Evolutionary conservation across 2,888 invertebrate species (phyloP).

Genomic region (Gari tellinella): DNA sequence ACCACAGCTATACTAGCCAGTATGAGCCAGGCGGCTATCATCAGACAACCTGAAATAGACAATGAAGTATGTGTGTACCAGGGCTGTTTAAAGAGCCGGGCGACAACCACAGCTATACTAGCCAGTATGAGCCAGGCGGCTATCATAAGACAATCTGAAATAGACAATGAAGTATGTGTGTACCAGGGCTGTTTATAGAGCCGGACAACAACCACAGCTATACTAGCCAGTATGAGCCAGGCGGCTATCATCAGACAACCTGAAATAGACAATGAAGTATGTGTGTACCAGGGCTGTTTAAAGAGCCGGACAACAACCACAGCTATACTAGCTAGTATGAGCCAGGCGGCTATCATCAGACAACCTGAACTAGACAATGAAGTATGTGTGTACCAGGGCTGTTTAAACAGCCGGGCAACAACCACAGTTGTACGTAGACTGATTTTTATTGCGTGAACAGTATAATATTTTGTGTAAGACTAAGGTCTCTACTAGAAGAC

Average conservation of each 20-base stretch:
- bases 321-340: slow-evolving; percentile 31
- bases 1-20: slow-evolving; percentile 31
- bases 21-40: slow-evolving; percentile 52
- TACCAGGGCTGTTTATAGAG: slow-evolving; percentile 28
- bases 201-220: slow-evolving; percentile 30
- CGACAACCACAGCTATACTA: slow-evolving; percentile 25
- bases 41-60: slow-evolving; percentile 39
- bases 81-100: slow-evolving; percentile 38
- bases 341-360: slow-evolving; percentile 49
- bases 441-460: too few relatives aligned
- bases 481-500: too few relatives aligned
- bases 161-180: background rate
- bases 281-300: slow-evolving; percentile 41
- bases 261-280: slow-evolving; percentile 10
- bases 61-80: background rate
- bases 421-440: too few relatives aligned
- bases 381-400: background rate
- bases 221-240: slow-evolving; percentile 45
- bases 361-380: slow-evolving; percentile 25
- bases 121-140: slow-evolving; percentile 43
- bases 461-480: too few relatives aligned
- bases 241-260: slow-evolving; percentile 52
- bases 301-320: slow-evolving; percentile 39
- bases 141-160: slow-evolving; percentile 48
- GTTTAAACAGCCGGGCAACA: slow-evolving; percentile 43